Conservation (phyloP, 2,888 invertebrate genomes). For the Herminia tarsipennalis region DNA sequence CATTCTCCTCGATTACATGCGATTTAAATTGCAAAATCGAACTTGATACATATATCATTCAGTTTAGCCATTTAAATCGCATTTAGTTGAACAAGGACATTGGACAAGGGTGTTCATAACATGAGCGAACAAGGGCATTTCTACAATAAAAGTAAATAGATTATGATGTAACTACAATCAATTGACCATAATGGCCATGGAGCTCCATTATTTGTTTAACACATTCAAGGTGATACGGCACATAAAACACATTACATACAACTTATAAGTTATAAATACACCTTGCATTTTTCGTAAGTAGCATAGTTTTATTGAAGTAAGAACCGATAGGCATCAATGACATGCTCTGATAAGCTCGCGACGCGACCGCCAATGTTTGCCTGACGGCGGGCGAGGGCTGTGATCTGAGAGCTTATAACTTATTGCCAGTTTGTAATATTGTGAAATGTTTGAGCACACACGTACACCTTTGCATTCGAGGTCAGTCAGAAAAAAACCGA, state of each 20-base stretch:
- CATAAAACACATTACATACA: background rate
- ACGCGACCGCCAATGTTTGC: conserved; percentile 4
- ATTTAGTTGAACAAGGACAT: too few species aligned
- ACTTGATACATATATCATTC: too few species aligned
- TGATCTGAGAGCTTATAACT: background rate
- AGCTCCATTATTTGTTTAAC: background rate
- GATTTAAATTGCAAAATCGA: too few species aligned
- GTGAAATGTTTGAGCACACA: too few species aligned
- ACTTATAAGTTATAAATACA: background rate
- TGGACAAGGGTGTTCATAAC: too few species aligned
- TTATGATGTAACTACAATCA: background rate
- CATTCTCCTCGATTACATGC: too few species aligned
- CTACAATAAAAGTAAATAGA: background rate
- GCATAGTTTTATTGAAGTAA: too few species aligned
- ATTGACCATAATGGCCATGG: background rate
- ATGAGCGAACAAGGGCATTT: background rate
- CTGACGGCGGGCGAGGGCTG: background rate
- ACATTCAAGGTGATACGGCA: background rate
- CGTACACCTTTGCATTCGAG: too few species aligned
- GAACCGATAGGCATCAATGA: background rate
- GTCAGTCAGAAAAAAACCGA: too few species aligned
- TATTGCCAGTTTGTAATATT: too few species aligned
- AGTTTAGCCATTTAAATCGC: too few species aligned
- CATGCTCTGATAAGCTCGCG: background rate
- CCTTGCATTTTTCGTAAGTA: background rate